These are phyloP conservation scores for Oryzias javanicus DNA, from an alignment of 2,113 vertebrate species.

Conservation along the genomic window DNA sequence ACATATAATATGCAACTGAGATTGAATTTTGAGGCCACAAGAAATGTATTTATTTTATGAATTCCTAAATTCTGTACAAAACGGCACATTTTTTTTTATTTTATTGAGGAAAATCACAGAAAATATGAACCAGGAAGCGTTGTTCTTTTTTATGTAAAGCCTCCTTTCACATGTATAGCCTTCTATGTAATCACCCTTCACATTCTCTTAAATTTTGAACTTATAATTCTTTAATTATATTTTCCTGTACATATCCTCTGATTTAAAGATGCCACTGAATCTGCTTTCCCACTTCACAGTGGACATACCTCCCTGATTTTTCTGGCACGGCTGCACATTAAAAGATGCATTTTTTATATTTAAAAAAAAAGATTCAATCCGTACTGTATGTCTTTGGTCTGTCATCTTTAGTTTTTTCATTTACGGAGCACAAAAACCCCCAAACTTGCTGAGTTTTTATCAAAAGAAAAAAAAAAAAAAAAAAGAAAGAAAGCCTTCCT, in stretches of 20 bases:
- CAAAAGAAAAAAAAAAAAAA: neutral
- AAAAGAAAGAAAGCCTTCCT: neutral
- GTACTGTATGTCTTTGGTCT: conserved; percentile 34
- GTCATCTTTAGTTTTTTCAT: conserved; percentile 6
- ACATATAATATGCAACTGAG: conserved; percentile 61
- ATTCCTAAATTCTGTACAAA: conserved; percentile 80
- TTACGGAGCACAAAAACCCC: conserved; percentile 6
- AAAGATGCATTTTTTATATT: conserved; percentile 17
- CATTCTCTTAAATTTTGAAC: conserved; percentile 63
- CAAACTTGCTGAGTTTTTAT: neutral
- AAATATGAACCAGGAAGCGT: conserved; percentile 62
- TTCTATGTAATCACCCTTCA: conserved; percentile 65
- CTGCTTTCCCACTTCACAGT: conserved; percentile 55
- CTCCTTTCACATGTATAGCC: conserved; percentile 58
- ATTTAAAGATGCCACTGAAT: conserved; percentile 60
- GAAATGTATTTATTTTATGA: conserved; percentile 83
- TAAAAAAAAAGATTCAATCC: conserved; percentile 39
- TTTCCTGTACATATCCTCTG: conserved; percentile 57
- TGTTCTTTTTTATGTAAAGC: conserved; percentile 47
- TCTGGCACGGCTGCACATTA: conserved; percentile 32
- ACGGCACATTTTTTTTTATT: conserved; percentile 69
- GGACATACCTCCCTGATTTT: conserved; percentile 58
- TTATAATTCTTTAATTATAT: conserved; percentile 50
- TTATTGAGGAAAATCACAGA: conserved; percentile 70
- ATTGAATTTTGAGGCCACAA: conserved; percentile 75